Percentiles rank a stretch among this genome's conserved stretches.
These are phyloP conservation scores for Chymomyza fuscimana DNA, from an alignment of 2,888 invertebrate species.

Conservation along the genomic window DNA sequence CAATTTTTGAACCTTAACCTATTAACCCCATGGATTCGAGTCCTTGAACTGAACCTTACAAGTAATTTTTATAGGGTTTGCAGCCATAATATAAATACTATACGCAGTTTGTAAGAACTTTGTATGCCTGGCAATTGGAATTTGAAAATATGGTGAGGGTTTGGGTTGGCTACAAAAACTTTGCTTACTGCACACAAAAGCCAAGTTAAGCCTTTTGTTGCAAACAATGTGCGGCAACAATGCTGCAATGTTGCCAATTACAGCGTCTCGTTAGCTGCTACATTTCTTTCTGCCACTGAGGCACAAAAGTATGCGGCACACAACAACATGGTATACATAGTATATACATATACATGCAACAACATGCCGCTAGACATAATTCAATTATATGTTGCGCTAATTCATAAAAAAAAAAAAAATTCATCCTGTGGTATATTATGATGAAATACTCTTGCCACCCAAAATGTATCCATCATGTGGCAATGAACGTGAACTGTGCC, in stretches of 20 bases:
- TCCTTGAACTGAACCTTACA: too few species aligned
- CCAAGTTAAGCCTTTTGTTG: constrained; percentile 63
- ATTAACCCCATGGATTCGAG: too few species aligned
- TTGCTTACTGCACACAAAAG: constrained; percentile 27
- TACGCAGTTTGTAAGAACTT: background rate
- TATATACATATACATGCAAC: constrained; percentile 24
- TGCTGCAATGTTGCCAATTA: constrained; percentile 15
- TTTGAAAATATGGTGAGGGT: constrained; percentile 33
- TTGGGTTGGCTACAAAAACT: constrained; percentile 26
- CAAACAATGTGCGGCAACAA: constrained; percentile 35
- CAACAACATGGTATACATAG: too few species aligned
- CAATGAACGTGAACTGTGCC: background rate
- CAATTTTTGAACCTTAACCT: too few species aligned
- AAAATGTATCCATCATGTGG: background rate
- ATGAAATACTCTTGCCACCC: background rate
- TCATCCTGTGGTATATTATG: background rate
- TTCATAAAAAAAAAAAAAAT: background rate
- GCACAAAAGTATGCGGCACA: too few species aligned
- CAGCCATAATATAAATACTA: background rate
- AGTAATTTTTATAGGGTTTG: too few species aligned
- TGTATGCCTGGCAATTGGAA: constrained; percentile 26
- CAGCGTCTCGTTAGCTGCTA: constrained; percentile 1
- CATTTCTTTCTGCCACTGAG: background rate
- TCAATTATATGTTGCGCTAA: constrained; percentile 48
- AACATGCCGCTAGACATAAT: constrained; percentile 42